phyloP scores from a whole-genome alignment of 2,888 invertebrate species.

The Linnaemya vulpina region DNA sequence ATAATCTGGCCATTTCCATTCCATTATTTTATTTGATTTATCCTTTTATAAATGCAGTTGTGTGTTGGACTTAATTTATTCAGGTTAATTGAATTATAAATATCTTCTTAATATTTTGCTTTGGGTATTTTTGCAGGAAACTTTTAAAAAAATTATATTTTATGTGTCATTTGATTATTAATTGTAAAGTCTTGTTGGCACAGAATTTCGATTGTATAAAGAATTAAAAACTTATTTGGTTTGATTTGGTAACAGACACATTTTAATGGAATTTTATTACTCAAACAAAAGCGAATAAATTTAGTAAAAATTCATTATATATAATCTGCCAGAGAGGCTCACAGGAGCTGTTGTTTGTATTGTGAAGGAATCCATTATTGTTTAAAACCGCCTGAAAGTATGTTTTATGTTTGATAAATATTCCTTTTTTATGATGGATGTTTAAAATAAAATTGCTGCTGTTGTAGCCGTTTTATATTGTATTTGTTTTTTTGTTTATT shows the following conservation, averaged over 20 bases:
- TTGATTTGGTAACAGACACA: neutral
- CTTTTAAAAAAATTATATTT: neutral
- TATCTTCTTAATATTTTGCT: neutral
- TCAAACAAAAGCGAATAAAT: neutral
- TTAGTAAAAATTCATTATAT: slow-evolving; percentile 8
- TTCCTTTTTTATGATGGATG: neutral
- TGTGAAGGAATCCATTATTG: neutral
- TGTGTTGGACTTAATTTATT: neutral
- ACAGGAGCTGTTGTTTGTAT: neutral
- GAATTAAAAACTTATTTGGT: neutral
- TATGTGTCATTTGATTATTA: neutral
- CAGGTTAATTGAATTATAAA: slow-evolving; percentile 15
- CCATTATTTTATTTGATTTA: neutral
- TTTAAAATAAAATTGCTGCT: neutral
- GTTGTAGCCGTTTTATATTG: neutral
- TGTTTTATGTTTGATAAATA: slow-evolving; percentile 18
- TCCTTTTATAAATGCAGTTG: neutral
- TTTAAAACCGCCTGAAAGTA: slow-evolving; percentile 17
- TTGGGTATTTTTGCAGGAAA: neutral
- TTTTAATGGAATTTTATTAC: slow-evolving; percentile 4
- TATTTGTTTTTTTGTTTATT: neutral
- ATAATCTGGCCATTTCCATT: neutral
- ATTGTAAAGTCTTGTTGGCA: slow-evolving; percentile 4
- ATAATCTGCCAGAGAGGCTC: neutral
- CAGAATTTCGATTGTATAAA: neutral